Evolutionary conservation across 2,888 invertebrate species (phyloP).

Genomic region (Cephus pulcher): DNA sequence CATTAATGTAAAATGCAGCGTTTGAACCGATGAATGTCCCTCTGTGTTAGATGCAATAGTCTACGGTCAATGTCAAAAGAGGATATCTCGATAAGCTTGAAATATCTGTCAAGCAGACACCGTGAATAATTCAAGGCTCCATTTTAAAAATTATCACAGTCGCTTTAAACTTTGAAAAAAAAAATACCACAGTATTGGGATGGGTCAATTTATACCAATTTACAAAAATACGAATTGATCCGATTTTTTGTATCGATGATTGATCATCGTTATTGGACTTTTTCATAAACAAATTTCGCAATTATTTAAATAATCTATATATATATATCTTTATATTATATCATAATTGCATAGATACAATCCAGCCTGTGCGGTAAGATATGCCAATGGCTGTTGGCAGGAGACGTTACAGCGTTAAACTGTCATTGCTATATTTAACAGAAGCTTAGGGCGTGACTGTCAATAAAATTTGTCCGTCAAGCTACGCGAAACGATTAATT

Average conservation of each 20-base stretch:
- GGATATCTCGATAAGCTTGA: not conserved
- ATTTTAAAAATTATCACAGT: not conserved
- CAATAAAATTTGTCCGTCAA: not conserved
- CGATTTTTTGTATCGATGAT: not conserved
- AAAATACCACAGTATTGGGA: not conserved
- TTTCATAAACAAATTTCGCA: too few relatives aligned
- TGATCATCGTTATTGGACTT: too few relatives aligned
- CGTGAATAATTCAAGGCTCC: not conserved
- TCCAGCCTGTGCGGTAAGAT: too few relatives aligned
- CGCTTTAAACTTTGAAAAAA: not conserved
- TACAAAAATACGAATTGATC: not conserved
- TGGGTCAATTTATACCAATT: not conserved
- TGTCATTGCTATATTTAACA: constrained; percentile 35
- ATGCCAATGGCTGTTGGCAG: constrained; percentile 7
- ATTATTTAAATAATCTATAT: too few relatives aligned
- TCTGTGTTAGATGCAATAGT: not conserved
- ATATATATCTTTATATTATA: too few relatives aligned
- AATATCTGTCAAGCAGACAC: not conserved
- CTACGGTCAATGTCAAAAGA: not conserved
- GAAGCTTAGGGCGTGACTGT: not conserved
- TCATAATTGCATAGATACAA: too few relatives aligned
- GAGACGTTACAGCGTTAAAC: constrained; percentile 1
- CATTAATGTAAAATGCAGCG: not conserved
- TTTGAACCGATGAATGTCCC: not conserved
- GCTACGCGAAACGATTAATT: not conserved